Percentiles rank a stretch among this genome's conserved stretches.
Evolutionary conservation across 2,113 vertebrate species (phyloP).

Genomic region (Machaerirhynchus nigripectus): DNA sequence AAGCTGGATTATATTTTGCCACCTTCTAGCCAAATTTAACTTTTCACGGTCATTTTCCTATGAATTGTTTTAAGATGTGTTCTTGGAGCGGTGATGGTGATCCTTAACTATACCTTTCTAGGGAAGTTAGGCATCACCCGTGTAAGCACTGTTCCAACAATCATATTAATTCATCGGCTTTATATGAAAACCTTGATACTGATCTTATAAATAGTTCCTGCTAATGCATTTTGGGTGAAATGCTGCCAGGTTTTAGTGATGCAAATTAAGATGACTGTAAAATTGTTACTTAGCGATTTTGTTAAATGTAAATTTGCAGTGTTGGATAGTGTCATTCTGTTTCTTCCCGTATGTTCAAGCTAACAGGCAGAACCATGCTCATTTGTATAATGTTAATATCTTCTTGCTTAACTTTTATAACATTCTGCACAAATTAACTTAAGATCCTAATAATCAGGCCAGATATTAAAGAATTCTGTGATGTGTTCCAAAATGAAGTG

Average conservation of each 20-base stretch:
- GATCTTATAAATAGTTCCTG: slow-evolving; percentile 73
- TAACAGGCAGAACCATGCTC: slow-evolving; percentile 66
- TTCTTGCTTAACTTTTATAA: slow-evolving; percentile 70
- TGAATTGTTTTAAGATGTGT: not conserved
- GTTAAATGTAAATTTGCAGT: slow-evolving; percentile 74
- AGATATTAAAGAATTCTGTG: slow-evolving; percentile 54
- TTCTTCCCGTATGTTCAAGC: slow-evolving; percentile 70
- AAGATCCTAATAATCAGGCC: slow-evolving; percentile 44
- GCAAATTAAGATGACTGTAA: slow-evolving; percentile 79
- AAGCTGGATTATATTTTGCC: not conserved
- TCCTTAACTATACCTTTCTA: not conserved
- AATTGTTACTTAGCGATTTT: slow-evolving; percentile 77
- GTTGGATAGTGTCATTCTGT: slow-evolving; percentile 71
- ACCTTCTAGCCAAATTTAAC: not conserved
- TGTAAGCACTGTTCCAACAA: slow-evolving; percentile 37
- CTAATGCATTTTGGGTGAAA: slow-evolving; percentile 75
- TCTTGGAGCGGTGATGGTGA: not conserved
- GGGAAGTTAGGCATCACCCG: slow-evolving; percentile 9
- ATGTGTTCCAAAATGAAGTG: slow-evolving; percentile 63
- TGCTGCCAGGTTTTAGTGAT: slow-evolving; percentile 73
- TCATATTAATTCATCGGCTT: slow-evolving; percentile 59
- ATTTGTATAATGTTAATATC: slow-evolving; percentile 74
- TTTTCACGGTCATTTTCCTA: not conserved
- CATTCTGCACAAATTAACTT: slow-evolving; percentile 60
- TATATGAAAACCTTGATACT: slow-evolving; percentile 61